Conservation (phyloP, 2,797 vertebrate species). For the Channallabes apus region DNA sequence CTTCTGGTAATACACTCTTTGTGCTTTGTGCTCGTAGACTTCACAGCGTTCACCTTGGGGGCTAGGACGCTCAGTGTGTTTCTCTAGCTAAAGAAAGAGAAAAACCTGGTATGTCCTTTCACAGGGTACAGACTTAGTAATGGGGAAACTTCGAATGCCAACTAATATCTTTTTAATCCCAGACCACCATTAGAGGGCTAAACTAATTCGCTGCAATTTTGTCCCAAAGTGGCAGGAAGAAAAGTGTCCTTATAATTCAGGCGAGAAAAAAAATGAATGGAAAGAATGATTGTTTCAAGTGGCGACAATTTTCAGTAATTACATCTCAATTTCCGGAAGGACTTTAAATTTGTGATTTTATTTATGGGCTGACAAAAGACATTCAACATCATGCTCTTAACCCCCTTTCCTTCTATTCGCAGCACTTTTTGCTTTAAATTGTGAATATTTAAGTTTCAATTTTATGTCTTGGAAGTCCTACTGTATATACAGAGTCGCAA, state of each 20-base stretch:
- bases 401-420: neutral
- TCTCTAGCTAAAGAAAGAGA: neutral
- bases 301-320: slow-evolving; percentile 14
- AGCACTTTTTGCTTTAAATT: neutral
- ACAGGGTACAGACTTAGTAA: neutral
- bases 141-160: neutral
- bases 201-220: slow-evolving; percentile 7
- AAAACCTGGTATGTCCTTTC: slow-evolving; percentile 13
- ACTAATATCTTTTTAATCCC: slow-evolving; percentile 16
- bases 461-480: neutral
- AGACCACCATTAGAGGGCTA: neutral
- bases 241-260: neutral
- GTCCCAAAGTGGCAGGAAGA: neutral
- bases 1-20: neutral
- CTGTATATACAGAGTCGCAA: no score
- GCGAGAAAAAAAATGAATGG: neutral
- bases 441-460: no score
- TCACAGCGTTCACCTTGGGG: slow-evolving; percentile 12
- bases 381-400: neutral
- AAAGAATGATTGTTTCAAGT: neutral
- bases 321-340: slow-evolving; percentile 17
- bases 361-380: neutral
- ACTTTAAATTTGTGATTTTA: slow-evolving; percentile 15
- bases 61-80: neutral
- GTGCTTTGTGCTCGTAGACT: neutral